Percentiles rank a stretch among this genome's conserved stretches.
Evolutionary conservation across 2,888 invertebrate species (phyloP).

Genomic region (Parelbella ahira): DNA sequence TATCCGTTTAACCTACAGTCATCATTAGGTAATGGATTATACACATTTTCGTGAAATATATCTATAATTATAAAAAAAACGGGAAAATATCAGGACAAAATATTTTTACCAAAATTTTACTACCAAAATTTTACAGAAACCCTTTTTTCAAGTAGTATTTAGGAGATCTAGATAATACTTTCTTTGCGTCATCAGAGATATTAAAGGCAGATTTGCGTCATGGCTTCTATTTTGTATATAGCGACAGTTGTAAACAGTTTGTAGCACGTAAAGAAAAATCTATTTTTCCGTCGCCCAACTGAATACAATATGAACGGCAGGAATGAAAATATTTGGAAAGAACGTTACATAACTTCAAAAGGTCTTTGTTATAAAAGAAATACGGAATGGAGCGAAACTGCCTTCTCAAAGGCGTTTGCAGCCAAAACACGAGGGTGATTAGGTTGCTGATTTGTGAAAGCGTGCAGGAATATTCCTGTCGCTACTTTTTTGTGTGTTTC

Average conservation of each 20-base stretch:
- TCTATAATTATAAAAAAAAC: too few relatives aligned
- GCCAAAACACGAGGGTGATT: constrained; percentile 10
- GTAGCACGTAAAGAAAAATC: constrained; percentile 9
- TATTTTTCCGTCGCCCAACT: background rate
- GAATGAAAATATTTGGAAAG: constrained; percentile 10
- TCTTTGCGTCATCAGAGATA: too few relatives aligned
- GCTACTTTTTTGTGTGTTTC: background rate
- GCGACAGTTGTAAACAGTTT: background rate
- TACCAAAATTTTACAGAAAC: too few relatives aligned
- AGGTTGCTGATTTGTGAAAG: constrained; percentile 17
- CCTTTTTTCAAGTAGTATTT: too few relatives aligned
- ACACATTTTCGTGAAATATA: too few relatives aligned
- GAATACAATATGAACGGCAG: constrained; percentile 10
- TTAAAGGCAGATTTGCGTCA: too few relatives aligned
- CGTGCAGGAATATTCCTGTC: constrained; percentile 1
- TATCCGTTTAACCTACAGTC: too few relatives aligned
- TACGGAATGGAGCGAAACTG: background rate
- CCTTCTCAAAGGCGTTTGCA: constrained; percentile 10
- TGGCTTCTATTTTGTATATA: too few relatives aligned
- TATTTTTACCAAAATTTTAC: too few relatives aligned
- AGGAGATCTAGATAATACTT: too few relatives aligned
- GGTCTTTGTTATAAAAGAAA: constrained; percentile 18
- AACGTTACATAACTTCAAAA: constrained; percentile 19
- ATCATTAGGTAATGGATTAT: too few relatives aligned
- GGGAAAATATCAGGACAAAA: too few relatives aligned